Percentiles rank a stretch among this genome's conserved stretches.
phyloP scores from a whole-genome alignment of 2,888 invertebrate genomes.

The Carterocephalus palaemon region DNA sequence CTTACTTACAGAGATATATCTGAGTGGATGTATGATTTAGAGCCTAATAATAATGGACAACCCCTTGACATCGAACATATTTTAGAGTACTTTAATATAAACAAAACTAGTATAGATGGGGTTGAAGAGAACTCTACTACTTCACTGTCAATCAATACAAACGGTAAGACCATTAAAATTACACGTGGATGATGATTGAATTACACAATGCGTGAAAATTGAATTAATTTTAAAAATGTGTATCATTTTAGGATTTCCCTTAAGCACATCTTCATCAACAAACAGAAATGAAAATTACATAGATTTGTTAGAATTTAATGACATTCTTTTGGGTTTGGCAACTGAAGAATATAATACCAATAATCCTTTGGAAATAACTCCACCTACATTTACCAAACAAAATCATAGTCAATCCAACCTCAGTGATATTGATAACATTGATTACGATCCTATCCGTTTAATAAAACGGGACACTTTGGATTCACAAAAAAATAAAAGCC shows the following conservation, averaged over 20 bases:
- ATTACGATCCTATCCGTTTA: conserved; percentile 36
- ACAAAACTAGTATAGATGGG: neutral
- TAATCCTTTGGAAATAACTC: neutral
- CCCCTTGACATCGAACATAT: conserved; percentile 13
- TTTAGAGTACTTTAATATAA: conserved; percentile 5
- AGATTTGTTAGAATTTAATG: conserved; percentile 13
- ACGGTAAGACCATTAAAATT: too few species aligned
- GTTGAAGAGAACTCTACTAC: neutral
- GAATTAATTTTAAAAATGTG: neutral
- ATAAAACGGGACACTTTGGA: conserved; percentile 47
- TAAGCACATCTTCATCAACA: neutral
- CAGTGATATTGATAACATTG: conserved; percentile 21
- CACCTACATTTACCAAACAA: neutral
- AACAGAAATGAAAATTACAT: neutral
- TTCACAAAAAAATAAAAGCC: conserved; percentile 9
- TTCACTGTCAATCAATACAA: neutral
- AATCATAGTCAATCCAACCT: neutral
- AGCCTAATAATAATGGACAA: conserved; percentile 21
- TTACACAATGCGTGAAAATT: too few species aligned
- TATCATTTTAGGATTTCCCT: neutral
- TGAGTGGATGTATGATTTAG: conserved; percentile 42
- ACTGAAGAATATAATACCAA: neutral
- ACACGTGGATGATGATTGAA: too few species aligned
- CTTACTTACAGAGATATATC: conserved; percentile 35
- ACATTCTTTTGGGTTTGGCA: conserved; percentile 1